Evolutionary conservation across 2,888 invertebrate species (phyloP), one percentile per base, ranked within the genome.

Genomic region (Ischnus inquisitorius): DNA sequence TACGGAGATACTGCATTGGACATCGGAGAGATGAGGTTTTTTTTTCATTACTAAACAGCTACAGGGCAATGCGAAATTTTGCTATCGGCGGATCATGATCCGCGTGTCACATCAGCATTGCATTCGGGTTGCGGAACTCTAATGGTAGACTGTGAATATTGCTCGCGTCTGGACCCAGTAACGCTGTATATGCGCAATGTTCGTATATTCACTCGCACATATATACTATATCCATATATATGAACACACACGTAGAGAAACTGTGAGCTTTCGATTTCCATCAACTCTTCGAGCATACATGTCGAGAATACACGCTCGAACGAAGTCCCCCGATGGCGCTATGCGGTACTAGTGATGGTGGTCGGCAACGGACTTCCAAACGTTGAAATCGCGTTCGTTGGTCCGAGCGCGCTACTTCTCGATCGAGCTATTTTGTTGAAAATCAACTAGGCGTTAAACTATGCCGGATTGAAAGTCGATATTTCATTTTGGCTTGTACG

Each of bases 391-490:
- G 82, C 84, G 65, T 72, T 79, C 68, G 74, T 79, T 80, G 65
- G 51, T 68, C 74, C 79, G 64, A 39, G 60, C 83, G 46, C 79
- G 28, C 51, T 67, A 79, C 71, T 83, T 51, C 75, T 79, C 86
- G 83, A 87, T 82, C 87, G 79, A 80, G 86, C 88, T 88, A 89
- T 91, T 91, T 89, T 88, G 89, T 89, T 88, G 83, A 87, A 89
- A 90, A 91, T 90, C 91, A 90, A 86, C 88, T 88, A 88, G 88
- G 89, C 90, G 91, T 91, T 90, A 89, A 91, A 88, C 90, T 90
- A 89, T 88, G 88, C 86, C 87, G 85, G 90, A 90, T 91, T 90
- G 89, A 90, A 90, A 90, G 88, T 91, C 90, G 89, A 91, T 90
- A 88, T 89, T 89, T 90, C 88, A 89, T 88, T 91, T 88, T 83